These are phyloP conservation scores for Notarius quadriscutis DNA, from an alignment of 2,113 vertebrate species.

Conservation along the genomic window DNA sequence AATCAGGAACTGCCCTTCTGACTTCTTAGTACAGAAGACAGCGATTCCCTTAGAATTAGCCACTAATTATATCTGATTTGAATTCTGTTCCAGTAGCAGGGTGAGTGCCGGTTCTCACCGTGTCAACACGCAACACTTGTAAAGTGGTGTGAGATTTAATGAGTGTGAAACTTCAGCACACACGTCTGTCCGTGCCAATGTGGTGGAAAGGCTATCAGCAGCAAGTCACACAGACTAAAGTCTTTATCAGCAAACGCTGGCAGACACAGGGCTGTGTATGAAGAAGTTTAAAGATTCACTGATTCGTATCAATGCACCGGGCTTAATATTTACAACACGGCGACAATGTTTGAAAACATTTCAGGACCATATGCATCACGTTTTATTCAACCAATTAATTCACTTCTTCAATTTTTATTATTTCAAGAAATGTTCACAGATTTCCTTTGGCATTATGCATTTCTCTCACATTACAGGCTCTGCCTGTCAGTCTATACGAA, in stretches of 20 bases:
- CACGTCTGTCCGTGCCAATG: constrained; percentile 23
- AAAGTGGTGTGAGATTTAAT: constrained; percentile 39
- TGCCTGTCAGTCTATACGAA: not conserved
- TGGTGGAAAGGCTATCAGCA: constrained; percentile 9
- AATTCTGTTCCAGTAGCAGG: constrained; percentile 32
- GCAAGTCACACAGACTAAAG: constrained; percentile 31
- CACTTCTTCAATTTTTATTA: not conserved
- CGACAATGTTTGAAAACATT: not conserved
- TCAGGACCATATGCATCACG: not conserved
- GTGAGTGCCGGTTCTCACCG: constrained; percentile 4
- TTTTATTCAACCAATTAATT: not conserved
- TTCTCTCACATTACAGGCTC: not conserved
- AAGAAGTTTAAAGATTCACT: not conserved
- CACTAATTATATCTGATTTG: constrained; percentile 35
- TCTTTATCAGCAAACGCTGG: constrained; percentile 6
- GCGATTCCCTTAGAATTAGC: not conserved
- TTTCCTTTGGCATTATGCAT: not conserved
- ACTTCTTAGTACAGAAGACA: constrained; percentile 5
- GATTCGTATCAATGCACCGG: not conserved
- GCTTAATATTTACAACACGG: not conserved
- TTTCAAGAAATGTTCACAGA: not conserved
- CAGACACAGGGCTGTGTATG: not conserved
- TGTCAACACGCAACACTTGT: constrained; percentile 4
- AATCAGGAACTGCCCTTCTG: constrained; percentile 11
- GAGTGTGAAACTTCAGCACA: constrained; percentile 42